Evolutionary conservation across 2,888 invertebrate genomes (phyloP), one percentile per base, ranked within the genome.

Genomic region (Euclidia mi): DNA sequence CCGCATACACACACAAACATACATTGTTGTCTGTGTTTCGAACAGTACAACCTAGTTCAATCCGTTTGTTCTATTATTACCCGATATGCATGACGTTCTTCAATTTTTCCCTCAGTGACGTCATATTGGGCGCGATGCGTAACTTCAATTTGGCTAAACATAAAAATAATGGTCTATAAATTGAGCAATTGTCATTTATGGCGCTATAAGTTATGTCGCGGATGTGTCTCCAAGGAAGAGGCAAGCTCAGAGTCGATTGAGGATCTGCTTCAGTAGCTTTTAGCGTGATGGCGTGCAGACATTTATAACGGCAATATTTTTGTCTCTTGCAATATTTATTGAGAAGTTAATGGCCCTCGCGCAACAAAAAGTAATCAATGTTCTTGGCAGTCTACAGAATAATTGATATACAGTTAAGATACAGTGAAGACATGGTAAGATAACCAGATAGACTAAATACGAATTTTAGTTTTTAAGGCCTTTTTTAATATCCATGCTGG

Each of bases 111-210:
- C 47, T 55, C n/a, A n/a, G 31, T 76, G 74, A 73, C 77, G 77
- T 61, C 71, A 76, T 46, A 48, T 38, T 40, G 50, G 14, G 38
- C 56, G 48, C 63, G 55, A 48, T 67, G 63, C 76, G 58, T 58
- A 67, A 48, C 70, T 45, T 56, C 55, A 72, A 59, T 68, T 72
- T 72, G 60, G 64, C 62, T 69, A 67, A 76, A 69, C 71, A 76
- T 73, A 61, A 72, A 76, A 76, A 76, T 72, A 76, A 72, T 72
- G 62, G 60, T 29, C 77, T 55, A 62, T 72, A 73, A 73, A 72
- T 76, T 68, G 56, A 61, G 59, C 65, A 65, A 72, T 76, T 73
- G 72, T 65, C 74, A 73, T 69, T 73, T 53, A 72, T 65, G 48
- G 65, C 37, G 59, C 65, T 62, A 52, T 70, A 73, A 58, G 49